Conservation (phyloP, 2,888 invertebrate species). For the Elysia crispata region DNA sequence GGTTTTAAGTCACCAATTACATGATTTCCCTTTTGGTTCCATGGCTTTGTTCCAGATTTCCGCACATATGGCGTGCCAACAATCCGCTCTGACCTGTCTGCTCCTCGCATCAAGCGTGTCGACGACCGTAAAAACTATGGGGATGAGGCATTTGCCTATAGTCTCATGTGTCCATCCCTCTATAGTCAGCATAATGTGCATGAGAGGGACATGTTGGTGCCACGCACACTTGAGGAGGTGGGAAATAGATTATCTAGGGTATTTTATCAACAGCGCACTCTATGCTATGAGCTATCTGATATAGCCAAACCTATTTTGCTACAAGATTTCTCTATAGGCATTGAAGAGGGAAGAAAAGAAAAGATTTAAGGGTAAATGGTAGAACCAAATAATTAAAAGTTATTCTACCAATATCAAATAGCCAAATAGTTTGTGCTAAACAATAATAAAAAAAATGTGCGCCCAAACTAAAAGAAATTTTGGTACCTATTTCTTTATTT, state of each 20-base stretch:
- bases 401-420: too few species aligned
- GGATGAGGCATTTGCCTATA: conserved; percentile 74
- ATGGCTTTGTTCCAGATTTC: conserved; percentile 67
- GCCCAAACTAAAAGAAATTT: too few species aligned
- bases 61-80: conserved; percentile 76
- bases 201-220: conserved; percentile 74
- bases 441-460: too few species aligned
- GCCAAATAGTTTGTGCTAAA: too few species aligned
- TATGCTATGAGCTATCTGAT: too few species aligned
- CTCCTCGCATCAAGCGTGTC: conserved; percentile 71
- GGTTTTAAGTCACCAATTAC: too few species aligned
- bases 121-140: conserved; percentile 74
- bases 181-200: conserved; percentile 72
- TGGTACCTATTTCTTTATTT: too few species aligned
- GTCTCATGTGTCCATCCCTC: conserved; percentile 73
- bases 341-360: not conserved
- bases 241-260: conserved; percentile 18
- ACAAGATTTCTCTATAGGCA: not conserved
- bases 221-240: conserved; percentile 73
- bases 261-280: too few species aligned
- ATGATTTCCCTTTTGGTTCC: too few species aligned
- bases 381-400: too few species aligned
- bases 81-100: conserved; percentile 73
- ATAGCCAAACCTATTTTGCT: too few species aligned
- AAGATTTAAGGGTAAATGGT: too few species aligned